These are phyloP conservation scores for Troides aeacus DNA, from an alignment of 2,888 invertebrate species.

Conservation along the genomic window DNA sequence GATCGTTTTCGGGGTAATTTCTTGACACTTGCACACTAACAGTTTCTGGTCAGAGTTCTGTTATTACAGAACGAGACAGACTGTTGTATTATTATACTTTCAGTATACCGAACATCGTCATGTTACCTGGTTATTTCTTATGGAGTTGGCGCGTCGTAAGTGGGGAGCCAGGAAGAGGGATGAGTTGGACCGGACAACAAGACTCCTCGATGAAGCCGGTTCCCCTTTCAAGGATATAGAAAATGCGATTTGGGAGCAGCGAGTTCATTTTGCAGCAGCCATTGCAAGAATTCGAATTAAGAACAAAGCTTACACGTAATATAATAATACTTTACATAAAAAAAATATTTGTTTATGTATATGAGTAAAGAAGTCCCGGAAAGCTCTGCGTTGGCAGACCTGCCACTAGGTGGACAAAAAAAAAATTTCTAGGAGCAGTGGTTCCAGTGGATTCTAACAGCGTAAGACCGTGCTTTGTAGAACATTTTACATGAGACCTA, in stretches of 20 bases:
- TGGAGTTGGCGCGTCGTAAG: constrained; percentile 84
- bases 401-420: no score
- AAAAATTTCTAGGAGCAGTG: no score
- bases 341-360: no score
- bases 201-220: constrained; percentile 54
- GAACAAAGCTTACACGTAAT: constrained; percentile 83
- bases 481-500: no score
- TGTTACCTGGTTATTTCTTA: constrained; percentile 83
- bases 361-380: no score
- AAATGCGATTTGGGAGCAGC: constrained; percentile 81
- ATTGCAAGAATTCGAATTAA: constrained; percentile 87
- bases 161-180: constrained; percentile 68
- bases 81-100: neutral
- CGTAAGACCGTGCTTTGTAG: no score
- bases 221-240: constrained; percentile 79
- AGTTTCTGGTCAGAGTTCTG: no score
- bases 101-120: constrained; percentile 58
- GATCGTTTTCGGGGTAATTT: no score
- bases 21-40: no score
- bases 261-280: constrained; percentile 87
- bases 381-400: no score
- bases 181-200: constrained; percentile 53
- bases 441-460: no score
- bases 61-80: no score
- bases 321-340: neutral